Evolutionary conservation across 2,797 vertebrate genomes (phyloP).

Genomic region (Carcharodon carcharias): DNA sequence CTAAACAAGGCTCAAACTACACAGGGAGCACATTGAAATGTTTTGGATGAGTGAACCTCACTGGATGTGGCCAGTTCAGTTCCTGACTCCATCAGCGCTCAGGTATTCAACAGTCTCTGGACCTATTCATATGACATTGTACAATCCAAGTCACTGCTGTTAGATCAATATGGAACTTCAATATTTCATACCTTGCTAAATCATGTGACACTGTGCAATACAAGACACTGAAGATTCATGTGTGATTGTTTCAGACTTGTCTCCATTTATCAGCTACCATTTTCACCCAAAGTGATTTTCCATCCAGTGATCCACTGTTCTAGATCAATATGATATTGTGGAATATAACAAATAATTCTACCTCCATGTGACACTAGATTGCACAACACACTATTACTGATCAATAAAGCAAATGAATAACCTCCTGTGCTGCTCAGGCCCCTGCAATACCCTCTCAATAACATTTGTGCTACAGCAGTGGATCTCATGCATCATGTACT

Average conservation of each 20-base stretch:
- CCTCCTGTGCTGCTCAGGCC: background rate
- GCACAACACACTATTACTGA: background rate
- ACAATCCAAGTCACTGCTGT: background rate
- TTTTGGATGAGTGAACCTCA: too few species aligned
- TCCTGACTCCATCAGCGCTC: too few species aligned
- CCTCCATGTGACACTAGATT: background rate
- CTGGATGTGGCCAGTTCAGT: too few species aligned
- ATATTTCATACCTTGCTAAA: too few species aligned
- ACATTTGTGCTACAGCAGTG: background rate
- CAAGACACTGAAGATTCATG: background rate
- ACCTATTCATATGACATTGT: too few species aligned
- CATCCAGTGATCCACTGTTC: background rate
- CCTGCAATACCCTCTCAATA: background rate
- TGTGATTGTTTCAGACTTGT: background rate
- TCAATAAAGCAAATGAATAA: background rate
- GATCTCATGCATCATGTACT: background rate
- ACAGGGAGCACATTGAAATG: too few species aligned
- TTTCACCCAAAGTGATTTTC: background rate
- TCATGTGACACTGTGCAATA: background rate
- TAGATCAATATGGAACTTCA: too few species aligned
- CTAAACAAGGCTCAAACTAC: too few species aligned
- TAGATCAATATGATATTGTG: background rate
- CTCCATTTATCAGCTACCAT: background rate
- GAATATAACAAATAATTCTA: background rate
- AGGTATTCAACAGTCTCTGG: too few species aligned